phyloP scores from a whole-genome alignment of 2,113 vertebrate genomes.

The Sminthopsis crassicaudata region DNA sequence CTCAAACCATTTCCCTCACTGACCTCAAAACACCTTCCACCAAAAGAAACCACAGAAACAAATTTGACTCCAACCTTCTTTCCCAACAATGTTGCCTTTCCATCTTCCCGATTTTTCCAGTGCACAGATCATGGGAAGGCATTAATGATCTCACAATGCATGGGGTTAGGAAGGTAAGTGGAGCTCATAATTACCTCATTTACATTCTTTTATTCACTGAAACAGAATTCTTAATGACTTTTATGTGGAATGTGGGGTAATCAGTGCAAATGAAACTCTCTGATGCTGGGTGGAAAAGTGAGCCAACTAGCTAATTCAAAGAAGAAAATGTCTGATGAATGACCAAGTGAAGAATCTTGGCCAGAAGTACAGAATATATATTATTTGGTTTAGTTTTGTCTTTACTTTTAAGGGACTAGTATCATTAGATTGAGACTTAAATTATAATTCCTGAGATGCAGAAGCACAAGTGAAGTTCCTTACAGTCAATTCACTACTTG shows the following conservation, averaged over 20 bases:
- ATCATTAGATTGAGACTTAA: not conserved
- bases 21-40: constrained; percentile 46
- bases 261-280: constrained; percentile 60
- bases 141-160: constrained; percentile 64
- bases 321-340: constrained; percentile 54
- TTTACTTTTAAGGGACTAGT: not conserved
- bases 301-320: constrained; percentile 46
- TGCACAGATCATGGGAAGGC: constrained; percentile 61
- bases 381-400: not conserved
- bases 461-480: not conserved
- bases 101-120: constrained; percentile 56
- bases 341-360: constrained; percentile 5
- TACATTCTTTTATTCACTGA: constrained; percentile 73
- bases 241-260: constrained; percentile 55
- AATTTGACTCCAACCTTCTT: constrained; percentile 55
- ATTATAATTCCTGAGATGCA: not conserved
- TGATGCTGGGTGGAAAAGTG: constrained; percentile 32
- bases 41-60: constrained; percentile 17
- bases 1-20: constrained; percentile 54
- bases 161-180: constrained; percentile 71
- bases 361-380: not conserved
- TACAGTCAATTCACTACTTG: not conserved
- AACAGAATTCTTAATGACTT: constrained; percentile 76
- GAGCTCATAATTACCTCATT: constrained; percentile 77
- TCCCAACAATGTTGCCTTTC: not conserved